Conservation (phyloP, 2,113 vertebrate genomes). For the Natator depressus region DNA sequence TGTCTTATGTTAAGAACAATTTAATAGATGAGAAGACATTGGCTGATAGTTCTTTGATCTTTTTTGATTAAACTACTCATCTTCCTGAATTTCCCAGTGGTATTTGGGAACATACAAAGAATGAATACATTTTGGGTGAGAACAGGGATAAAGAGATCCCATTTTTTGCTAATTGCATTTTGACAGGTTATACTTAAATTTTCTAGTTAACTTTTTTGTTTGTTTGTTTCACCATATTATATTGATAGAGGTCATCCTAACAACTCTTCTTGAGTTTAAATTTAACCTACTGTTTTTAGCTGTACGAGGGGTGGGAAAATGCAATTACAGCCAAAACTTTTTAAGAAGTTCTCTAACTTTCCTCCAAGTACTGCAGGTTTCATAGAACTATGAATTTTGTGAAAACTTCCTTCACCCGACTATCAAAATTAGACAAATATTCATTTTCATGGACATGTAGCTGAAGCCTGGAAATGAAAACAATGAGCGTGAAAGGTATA, state of each 20-base stretch:
- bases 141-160: neutral
- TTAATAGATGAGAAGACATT: slow-evolving; percentile 49
- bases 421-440: neutral
- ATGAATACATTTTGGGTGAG: neutral
- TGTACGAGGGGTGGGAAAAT: neutral
- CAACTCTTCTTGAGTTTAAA: neutral
- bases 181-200: neutral
- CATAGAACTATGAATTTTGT: neutral
- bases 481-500: neutral
- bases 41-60: slow-evolving; percentile 60
- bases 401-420: neutral
- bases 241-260: accelerated
- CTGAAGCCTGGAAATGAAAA: neutral
- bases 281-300: neutral
- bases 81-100: neutral
- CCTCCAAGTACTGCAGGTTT: neutral
- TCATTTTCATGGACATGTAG: neutral
- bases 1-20: slow-evolving; percentile 69
- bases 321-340: neutral
- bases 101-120: neutral
- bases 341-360: neutral
- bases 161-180: neutral
- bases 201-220: neutral
- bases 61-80: slow-evolving; percentile 9
- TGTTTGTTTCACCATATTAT: neutral